Evolutionary conservation across 2,888 invertebrate genomes (phyloP), one percentile per base, ranked within the genome.

Genomic region (Notodonta dromedarius): DNA sequence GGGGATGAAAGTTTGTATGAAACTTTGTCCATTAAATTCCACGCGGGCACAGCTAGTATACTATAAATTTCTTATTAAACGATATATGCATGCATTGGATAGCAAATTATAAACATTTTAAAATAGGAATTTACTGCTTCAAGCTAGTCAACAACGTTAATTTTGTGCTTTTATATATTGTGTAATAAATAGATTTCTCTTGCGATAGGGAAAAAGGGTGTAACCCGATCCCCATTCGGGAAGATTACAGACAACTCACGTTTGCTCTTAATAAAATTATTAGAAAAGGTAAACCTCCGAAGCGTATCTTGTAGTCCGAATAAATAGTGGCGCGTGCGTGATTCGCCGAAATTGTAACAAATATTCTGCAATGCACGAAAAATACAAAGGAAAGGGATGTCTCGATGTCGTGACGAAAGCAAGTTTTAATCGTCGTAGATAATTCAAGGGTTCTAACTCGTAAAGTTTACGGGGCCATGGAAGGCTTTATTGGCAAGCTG

Each of bases 381-480:
- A 32, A 53, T 53, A 54, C 14, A 54, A 54, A 39, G 14, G 24
- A 54, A 54, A 39, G 14, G 24, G 56, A 53, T 57, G 54, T 61
- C 60, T 54, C 60, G 55, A 65, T 56, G 44, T 24, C 56, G 56
- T 74, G 78, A 76, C 74, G 75, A 75, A 78, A 77, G 71, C 73
- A 71, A 71, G 69, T 74, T 75, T 66, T 66, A 78, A 78, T 77
- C 66, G 70, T 74, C 76, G 66, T 78, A 71, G 75, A 77, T 77
- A 78, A 78, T 76, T 78, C 78, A 63, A 73, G 73, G 61, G 71
- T 70, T 70, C 74, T 67, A 57, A 57, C 69, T 75, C 73, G 70
- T 75, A 70, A 71, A 73, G 71, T 74, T 77, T 77, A 77, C 64
- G 70, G 73, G 65, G 69, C 62, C 73, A 64, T 48, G 53, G 70